phyloP scores from a whole-genome alignment of 2,888 invertebrate species.

The Muschampia staudingeri region DNA sequence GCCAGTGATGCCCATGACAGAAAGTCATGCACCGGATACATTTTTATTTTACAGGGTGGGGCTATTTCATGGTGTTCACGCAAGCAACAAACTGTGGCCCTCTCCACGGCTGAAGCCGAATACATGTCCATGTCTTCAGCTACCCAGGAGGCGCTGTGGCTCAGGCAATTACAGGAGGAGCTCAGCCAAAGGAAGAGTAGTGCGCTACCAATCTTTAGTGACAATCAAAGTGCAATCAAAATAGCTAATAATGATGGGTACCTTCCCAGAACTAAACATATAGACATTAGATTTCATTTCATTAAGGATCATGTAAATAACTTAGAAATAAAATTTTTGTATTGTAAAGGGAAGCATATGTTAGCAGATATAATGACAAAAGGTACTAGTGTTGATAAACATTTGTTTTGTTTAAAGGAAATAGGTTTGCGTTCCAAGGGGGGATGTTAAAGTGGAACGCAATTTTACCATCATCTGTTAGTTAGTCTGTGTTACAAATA shows the following conservation, averaged over 20 bases:
- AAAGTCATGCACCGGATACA: constrained; percentile 67
- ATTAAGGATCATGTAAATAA: constrained; percentile 1
- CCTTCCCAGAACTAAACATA: constrained; percentile 64
- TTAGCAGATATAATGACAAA: neutral
- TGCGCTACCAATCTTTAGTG: neutral
- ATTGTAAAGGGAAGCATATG: neutral
- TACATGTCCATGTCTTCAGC: constrained; percentile 60
- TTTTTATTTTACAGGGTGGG: constrained; percentile 69
- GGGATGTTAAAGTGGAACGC: too few relatives aligned
- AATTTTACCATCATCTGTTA: too few relatives aligned
- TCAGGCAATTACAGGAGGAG: constrained; percentile 60
- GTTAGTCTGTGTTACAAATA: too few relatives aligned
- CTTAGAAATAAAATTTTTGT: neutral
- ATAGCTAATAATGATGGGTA: constrained; percentile 65
- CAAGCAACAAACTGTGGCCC: constrained; percentile 62
- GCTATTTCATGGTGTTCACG: constrained; percentile 68
- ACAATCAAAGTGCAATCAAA: constrained; percentile 63
- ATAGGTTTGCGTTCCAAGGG: neutral
- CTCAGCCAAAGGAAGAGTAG: constrained; percentile 42
- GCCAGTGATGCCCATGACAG: constrained; percentile 60
- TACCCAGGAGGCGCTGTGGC: constrained; percentile 57
- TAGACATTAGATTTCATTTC: constrained; percentile 30
- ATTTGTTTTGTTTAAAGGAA: neutral
- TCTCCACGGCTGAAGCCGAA: constrained; percentile 61
- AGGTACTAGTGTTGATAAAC: neutral